Base-by-base conservation (phyloP, 2,888 invertebrate genomes). In the Catocala sponsa region DNA sequence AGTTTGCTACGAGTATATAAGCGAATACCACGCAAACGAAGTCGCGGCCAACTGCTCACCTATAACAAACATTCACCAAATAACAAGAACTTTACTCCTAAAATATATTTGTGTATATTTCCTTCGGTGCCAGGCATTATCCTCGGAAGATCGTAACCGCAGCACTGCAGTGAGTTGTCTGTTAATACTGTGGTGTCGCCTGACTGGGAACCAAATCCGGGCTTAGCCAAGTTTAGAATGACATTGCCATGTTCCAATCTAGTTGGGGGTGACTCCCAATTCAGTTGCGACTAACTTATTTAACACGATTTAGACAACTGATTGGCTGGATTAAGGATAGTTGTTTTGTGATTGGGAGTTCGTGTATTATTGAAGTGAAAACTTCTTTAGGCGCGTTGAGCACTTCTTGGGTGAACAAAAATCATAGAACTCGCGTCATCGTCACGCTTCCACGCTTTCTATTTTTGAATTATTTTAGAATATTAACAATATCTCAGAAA, bases 141-240 rank as follows among this genome's bases (percentile, higher is more conserved):
- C 32, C 48, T 48, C 11, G 10, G 13, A 32, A n/a, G 33, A 46
- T 46, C 11, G n/a, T 6, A 7, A 52, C 35, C 48, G 25, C 44
- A 47, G 32, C 6, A 51, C 47, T 62, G 50, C 50, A 74, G 63
- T 33, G 63, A 59, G 53, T 64, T 55, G 63, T 56, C 59, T 55
- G 64, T 54, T 77, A 68, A 71, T 65, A 60, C 63, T 49, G 52
- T 32, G 49, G 63, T 68, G 59, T 58, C 58, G 60, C 33, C 33
- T 59, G 65, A 74, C 71, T 76, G 58, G 15, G 53, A 53, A 32
- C 61, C 55, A 66, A 74, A 77, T 63, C 71, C 55, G 63, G 74
- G 77, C 72, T 80, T 79, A 80, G 59, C 15, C 55, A 80, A 80
- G 68, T 80, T 80, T 67, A 67, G 71, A 74, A 80, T 80, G 68